Base-by-base conservation (phyloP, 2,797 vertebrate species). In the Harpagifer antarcticus region DNA sequence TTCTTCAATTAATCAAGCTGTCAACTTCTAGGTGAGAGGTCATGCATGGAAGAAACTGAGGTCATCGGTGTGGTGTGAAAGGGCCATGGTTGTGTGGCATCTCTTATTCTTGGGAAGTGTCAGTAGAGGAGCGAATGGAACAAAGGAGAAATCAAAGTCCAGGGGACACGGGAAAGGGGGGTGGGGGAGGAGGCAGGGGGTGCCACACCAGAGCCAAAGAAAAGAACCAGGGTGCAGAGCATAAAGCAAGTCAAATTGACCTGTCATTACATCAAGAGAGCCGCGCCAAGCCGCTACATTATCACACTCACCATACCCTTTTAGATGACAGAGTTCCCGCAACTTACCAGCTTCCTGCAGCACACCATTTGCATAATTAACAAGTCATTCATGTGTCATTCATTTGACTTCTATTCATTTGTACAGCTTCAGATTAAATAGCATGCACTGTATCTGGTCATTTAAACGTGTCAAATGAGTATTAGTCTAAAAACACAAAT, bases 1-100 rank as follows among this genome's bases (percentile, higher is more conserved):
- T 95, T 85, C 94, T 95, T 97, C 98, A 98, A 99, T 99, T 98
- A 99, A 99, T 99, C 98, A 99, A 98, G 96, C 96, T 99, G 98
- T 99, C 98, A 98, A 95, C 92, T 87, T 88, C 89, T 79, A 88
- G 96, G 96, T 97, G 96, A 98, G 92, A 95, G 97, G 97, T 97
- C 91, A 91, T 92, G 93, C 94, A 95, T 95, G 94, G 90, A 96
- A 93, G 96, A 96, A 94, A 96, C 96, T 97, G 94, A 96, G 98
- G 97, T 99, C 96, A 96, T 93, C 92, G 80, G 93, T 92, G 89
- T 94, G 95, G 96, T 96, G 97, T 93, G 94, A 97, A 96, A 94
- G 96, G 97, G 97, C 96, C 96, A 92, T 92, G 92, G 92, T 92
- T 96, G 95, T 88, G 92, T 95, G 95, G 96, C 96, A 98, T 97